A percentile compares a stretch with the other conserved stretches of the same genome.
These are phyloP conservation scores for Agonopterix subpropinquella DNA, from an alignment of 2,888 invertebrate genomes.

Conservation along the genomic window DNA sequence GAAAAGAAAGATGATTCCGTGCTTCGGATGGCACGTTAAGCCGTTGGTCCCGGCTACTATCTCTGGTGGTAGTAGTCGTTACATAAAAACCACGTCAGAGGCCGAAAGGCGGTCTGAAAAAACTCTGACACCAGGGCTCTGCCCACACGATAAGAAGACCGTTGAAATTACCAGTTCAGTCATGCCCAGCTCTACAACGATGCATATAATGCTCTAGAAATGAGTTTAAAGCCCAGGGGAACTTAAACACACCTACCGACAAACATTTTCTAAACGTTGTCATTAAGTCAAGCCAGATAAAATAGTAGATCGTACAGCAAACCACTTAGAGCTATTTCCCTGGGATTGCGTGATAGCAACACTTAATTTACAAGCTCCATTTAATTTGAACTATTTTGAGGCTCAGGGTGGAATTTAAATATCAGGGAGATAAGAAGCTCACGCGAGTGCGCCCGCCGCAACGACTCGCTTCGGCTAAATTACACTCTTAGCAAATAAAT, in stretches of 20 bases:
- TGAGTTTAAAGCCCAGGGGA: neutral
- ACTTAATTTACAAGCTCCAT: slow-evolving; percentile 71
- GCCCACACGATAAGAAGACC: too few species aligned
- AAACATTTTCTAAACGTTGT: slow-evolving; percentile 20
- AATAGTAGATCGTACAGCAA: slow-evolving; percentile 52
- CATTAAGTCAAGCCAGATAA: slow-evolving; percentile 46
- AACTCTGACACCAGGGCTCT: too few species aligned
- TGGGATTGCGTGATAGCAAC: slow-evolving; percentile 71
- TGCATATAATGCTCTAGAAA: neutral
- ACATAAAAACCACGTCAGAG: too few species aligned
- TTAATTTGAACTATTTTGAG: slow-evolving; percentile 67
- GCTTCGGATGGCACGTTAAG: too few species aligned
- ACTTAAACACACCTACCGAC: neutral
- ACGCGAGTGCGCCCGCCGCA: slow-evolving; percentile 43
- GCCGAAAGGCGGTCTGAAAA: too few species aligned
- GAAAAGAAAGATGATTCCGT: too few species aligned
- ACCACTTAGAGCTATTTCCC: slow-evolving; percentile 69
- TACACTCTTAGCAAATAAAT: slow-evolving; percentile 56
- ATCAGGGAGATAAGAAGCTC: slow-evolving; percentile 67
- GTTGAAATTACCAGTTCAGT: too few species aligned
- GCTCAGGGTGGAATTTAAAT: slow-evolving; percentile 59
- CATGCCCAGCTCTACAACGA: neutral
- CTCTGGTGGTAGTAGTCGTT: too few species aligned
- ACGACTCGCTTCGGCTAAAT: slow-evolving; percentile 42
- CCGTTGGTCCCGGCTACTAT: too few species aligned